phyloP scores from a whole-genome alignment of 1,140 invertebrate genomes.

The Arion vulgaris region DNA sequence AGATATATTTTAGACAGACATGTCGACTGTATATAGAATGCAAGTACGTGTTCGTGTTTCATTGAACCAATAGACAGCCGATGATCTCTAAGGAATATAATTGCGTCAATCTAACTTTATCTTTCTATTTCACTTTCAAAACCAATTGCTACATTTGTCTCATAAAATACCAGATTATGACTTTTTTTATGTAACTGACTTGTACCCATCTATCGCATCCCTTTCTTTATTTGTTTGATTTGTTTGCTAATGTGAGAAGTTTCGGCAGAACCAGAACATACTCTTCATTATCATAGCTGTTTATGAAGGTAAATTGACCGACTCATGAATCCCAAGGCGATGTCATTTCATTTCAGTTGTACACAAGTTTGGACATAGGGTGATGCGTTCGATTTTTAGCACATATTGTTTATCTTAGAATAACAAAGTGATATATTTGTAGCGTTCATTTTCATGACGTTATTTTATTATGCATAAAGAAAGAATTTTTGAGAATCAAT shows the following conservation, averaged over 20 bases:
- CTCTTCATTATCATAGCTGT: not conserved
- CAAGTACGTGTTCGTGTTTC: not conserved
- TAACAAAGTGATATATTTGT: not conserved
- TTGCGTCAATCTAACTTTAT: not conserved
- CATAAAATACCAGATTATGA: not conserved
- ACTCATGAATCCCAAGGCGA: not conserved
- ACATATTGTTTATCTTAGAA: not conserved
- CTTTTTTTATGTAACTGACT: not conserved
- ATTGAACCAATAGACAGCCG: not conserved
- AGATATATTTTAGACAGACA: too few species aligned
- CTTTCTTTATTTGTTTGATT: too few species aligned
- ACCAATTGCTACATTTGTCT: not conserved
- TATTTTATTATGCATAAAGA: not conserved
- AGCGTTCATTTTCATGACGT: not conserved
- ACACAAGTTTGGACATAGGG: not conserved
- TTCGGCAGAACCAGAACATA: not conserved
- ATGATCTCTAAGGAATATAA: slow-evolving; percentile 2
- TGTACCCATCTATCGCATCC: too few species aligned
- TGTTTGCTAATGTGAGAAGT: not conserved
- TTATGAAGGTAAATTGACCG: not conserved
- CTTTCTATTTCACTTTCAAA: not conserved
- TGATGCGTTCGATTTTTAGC: not conserved
- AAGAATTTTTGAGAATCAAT: not conserved
- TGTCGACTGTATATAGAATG: not conserved
- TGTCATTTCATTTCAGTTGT: not conserved